Base-by-base conservation (phyloP, 1,140 invertebrate species). In the Pseudomyrmex pallidus region DNA sequence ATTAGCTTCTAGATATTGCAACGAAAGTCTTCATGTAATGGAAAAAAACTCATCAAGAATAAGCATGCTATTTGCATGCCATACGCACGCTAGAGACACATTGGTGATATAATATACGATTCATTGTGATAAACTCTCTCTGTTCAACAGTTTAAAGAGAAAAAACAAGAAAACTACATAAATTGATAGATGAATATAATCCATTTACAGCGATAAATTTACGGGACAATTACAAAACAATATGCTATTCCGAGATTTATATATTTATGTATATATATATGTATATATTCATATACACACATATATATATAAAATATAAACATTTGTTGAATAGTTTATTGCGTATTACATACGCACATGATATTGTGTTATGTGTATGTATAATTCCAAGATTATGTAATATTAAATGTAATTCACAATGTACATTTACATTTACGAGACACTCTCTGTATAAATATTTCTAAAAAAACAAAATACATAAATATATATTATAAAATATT, bases 361-460 rank as follows among this genome's bases (percentile, higher is more conserved):
- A 93, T 89, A 92, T 92, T 92, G 88, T 88, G 76, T 91, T 92
- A 89, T 88, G 76, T 91, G 89, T 93, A 92, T 35, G 88, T 93
- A 92, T 87, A 91, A 92, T 93, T 92, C 88, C 83, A 90, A 73
- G 83, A 91, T 35, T 35, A 78, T 90, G 86, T 92, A 92, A 90
- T 92, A 91, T 93, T 92, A 93, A 80, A 87, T 92, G 91, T 93
- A 92, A 91, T 90, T 93, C 90, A 35, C 35, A 92, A 85, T 93
- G 91, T 94, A 92, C 91, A 93, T 93, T 35, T 91, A 90, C 64
- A 90, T 80, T 35, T 89, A 86, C 67, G 46, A 78, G 87, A 90
- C 85, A 90, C 89, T 35, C 35, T 35, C 35, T 93, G 91, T 93
- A 93, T 91, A 91, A 92, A 93, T 92, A 92, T 93, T 94, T 93